Conservation (phyloP, 2,113 vertebrate genomes). For the Neomonachus schauinslandi region DNA sequence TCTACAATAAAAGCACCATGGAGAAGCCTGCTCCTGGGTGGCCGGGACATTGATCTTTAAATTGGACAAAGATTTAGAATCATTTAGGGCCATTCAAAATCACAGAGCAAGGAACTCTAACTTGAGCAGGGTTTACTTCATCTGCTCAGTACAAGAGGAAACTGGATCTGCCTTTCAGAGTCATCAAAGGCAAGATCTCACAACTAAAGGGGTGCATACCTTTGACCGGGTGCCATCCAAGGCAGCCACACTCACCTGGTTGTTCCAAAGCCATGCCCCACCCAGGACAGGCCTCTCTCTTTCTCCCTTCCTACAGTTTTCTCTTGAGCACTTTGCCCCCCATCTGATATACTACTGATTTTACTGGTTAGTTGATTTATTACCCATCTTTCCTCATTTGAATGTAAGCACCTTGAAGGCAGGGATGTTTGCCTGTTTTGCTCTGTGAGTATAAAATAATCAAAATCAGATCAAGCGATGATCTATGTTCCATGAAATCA, state of each 20-base stretch:
- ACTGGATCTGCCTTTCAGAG: slow-evolving; percentile 5
- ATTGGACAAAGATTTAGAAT: slow-evolving; percentile 55
- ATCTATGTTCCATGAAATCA: background rate
- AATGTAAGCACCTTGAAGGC: background rate
- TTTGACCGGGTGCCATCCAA: background rate
- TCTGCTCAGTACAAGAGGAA: background rate
- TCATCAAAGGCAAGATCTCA: background rate
- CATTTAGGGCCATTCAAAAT: slow-evolving; percentile 55
- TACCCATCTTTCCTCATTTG: background rate
- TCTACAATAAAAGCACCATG: background rate
- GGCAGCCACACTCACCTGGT: background rate
- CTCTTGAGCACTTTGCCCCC: background rate
- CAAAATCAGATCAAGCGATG: background rate
- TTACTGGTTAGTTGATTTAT: background rate
- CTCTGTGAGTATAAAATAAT: background rate
- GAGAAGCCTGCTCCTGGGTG: slow-evolving; percentile 29
- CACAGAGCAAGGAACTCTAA: slow-evolving; percentile 46
- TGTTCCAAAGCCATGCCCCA: background rate
- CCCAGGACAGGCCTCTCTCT: background rate
- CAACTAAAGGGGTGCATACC: accelerated
- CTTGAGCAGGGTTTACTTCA: background rate
- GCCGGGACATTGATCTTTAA: slow-evolving; percentile 50
- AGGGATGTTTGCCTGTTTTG: background rate
- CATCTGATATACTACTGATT: background rate
- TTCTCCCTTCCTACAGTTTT: background rate